A percentile compares a stretch with the other conserved stretches of the same genome.
Evolutionary conservation across 2,888 invertebrate genomes (phyloP).

Genomic region (Clepsis dumicolana): DNA sequence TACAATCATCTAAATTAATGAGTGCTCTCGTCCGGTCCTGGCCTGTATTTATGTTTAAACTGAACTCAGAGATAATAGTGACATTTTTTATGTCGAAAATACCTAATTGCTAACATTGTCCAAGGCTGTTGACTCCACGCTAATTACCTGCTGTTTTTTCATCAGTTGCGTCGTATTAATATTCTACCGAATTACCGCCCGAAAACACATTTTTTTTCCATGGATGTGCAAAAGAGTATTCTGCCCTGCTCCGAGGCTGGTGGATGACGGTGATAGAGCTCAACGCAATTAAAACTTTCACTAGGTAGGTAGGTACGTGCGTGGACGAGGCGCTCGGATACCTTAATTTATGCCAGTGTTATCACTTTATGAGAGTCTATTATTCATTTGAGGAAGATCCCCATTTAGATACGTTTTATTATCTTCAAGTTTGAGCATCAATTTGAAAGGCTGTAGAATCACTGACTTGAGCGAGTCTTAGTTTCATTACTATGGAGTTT

Average conservation of each 20-base stretch:
- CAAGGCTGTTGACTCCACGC: slow-evolving; percentile 30
- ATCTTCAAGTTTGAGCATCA: slow-evolving; percentile 27
- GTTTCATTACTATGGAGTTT: background rate
- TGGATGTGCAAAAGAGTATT: slow-evolving; percentile 55
- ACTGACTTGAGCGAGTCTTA: background rate
- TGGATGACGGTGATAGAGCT: slow-evolving; percentile 82
- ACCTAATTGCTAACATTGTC: slow-evolving; percentile 31
- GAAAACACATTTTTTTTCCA: slow-evolving; percentile 5
- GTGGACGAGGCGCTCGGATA: slow-evolving; percentile 78
- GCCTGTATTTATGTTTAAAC: slow-evolving; percentile 79
- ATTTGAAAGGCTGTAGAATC: slow-evolving; percentile 11
- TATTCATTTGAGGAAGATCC: slow-evolving; percentile 78
- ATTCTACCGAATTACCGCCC: slow-evolving; percentile 15
- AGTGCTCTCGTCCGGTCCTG: slow-evolving; percentile 84
- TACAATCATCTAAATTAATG: slow-evolving; percentile 87
- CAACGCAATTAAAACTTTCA: slow-evolving; percentile 86
- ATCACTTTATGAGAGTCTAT: slow-evolving; percentile 81
- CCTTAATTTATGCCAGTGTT: slow-evolving; percentile 83
- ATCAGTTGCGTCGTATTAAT: slow-evolving; percentile 13
- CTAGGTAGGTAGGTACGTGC: no score
- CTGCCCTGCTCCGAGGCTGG: slow-evolving; percentile 71
- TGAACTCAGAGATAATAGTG: slow-evolving; percentile 70
- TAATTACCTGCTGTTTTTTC: slow-evolving; percentile 38
- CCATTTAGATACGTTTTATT: slow-evolving; percentile 56
- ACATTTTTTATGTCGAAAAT: slow-evolving; percentile 54